Percentiles rank a stretch among this genome's conserved stretches.
Conservation (phyloP, 2,113 vertebrate genomes). For the Panthera uncia region DNA sequence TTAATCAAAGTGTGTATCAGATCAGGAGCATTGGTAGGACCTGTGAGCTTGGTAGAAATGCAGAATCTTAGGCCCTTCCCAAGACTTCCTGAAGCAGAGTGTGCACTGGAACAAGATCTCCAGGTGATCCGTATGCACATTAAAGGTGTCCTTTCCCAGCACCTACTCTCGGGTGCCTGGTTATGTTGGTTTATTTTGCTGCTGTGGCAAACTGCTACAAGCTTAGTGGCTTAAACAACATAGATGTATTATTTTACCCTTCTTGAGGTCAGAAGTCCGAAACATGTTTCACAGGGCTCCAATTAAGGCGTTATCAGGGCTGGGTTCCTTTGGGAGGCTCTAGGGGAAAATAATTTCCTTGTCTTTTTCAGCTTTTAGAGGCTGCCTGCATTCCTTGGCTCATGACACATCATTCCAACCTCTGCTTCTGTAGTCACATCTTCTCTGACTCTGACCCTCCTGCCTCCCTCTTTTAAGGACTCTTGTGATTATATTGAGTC, state of each 20-base stretch:
- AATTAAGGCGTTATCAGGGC: background rate
- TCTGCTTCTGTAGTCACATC: conserved; percentile 1
- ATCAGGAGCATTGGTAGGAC: background rate
- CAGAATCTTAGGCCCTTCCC: background rate
- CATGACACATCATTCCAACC: background rate
- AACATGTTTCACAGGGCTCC: background rate
- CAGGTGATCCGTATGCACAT: background rate
- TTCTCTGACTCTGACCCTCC: background rate
- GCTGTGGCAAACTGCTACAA: background rate
- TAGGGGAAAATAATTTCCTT: background rate
- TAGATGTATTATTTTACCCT: background rate
- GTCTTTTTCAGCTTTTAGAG: background rate
- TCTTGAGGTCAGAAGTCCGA: background rate
- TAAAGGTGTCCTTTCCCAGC: background rate
- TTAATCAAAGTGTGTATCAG: conserved; percentile 26
- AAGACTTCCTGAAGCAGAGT: background rate
- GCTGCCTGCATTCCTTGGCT: background rate
- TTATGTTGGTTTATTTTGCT: background rate
- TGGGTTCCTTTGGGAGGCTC: background rate
- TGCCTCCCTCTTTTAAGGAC: background rate
- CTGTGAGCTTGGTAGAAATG: background rate
- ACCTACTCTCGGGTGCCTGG: background rate
- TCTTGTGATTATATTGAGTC: background rate
- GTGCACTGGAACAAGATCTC: background rate
- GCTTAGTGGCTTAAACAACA: background rate